Base-by-base conservation (phyloP, 1,140 invertebrate genomes). In the Pteromalus puparum region DNA sequence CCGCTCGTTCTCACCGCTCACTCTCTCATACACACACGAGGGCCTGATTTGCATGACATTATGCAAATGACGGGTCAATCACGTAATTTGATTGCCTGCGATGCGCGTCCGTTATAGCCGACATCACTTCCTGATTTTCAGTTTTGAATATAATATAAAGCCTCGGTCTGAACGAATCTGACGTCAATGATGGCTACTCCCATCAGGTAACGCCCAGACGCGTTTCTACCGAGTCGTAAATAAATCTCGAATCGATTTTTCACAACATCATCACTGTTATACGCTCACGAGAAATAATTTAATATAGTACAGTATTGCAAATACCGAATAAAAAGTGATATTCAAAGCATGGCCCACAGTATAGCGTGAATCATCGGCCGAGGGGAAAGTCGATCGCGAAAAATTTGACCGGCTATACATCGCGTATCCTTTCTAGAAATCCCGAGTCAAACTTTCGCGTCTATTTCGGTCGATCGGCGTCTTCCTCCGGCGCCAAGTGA, bases 401-500 rank as follows among this genome's bases (percentile, higher is more conserved):
- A 73, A 81, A 81, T 81, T 74, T 18, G 38, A 48, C 65, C 48
- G 67, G n/a, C 5, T 34, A 34, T 34, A 34, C n/a, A 18, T 34
- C 34, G 34, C 21, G 21, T 21, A 38, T 75, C 38, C 79, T 38
- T 81, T 81, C 30, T 74, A 28, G 34, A 74, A 48, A 76, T 48
- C 30, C 34, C 15, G 46, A 0, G 21, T 48, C 67, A 10, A 80
- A 84, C 78, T 84, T 84, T 81, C 83, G 77, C 83, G 53, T 24
- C 77, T 81, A 83, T 83, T 83, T 86, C n/a, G 82, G 79, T 86
- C 82, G 75, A 79, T 28, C 13, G 53, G 53, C 53, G 34, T 85
- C 73, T 68, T 77, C 53, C 72, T 65, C 26, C 53, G 72, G 26
- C 87, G 89, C 88, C 88, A 61, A 61, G 77, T 89, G 91, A 89